Evolutionary conservation across 2,113 vertebrate genomes (phyloP), one percentile per base, ranked within the genome.

Genomic region (Cranoglanis bouderius): DNA sequence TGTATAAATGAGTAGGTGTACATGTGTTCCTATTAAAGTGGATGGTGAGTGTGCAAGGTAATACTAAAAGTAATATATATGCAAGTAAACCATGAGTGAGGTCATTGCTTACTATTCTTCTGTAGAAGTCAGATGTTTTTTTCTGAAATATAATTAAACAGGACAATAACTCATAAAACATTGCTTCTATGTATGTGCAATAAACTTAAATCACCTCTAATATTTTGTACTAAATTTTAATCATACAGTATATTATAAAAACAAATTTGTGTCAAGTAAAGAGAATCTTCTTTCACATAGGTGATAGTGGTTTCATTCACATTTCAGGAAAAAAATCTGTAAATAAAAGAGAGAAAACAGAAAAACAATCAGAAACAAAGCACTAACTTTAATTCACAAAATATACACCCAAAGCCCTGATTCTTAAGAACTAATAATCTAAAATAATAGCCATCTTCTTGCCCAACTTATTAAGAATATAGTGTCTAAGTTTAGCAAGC

Each of bases 41-140:
- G 19, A 24, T 16, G 16, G 57, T 63, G 61, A 63, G 9, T 63
- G 29, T 63, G 26, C 12, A 53, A 49, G 10, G 8, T 49, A 49
- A 49, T 49, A 49, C 9, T 49, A 8, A 49, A 49, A 49, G 46
- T 49, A 49, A 16, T 67, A 67, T 6, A 35, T 18, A 24, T 35
- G 67, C 32, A 40, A 38, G 14, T 51, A 78, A 78, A 51, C 13
- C 12, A 80, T 18, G 51, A 18, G 13, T 51, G 46, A 51, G 75
- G 2, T 51, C 13, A n/a, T 16, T 0, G 1, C 96, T 97, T 94
- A 99, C 98, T 89, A 97, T 96, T 96, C 97, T 97, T 93, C 96
- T 96, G 57, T 96, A 97, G 95, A 94, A 93, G 13, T 96, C 95
- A 26, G 96, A 93, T 0, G 97, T 98, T 94, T 96, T 96, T 91